Base-by-base conservation (phyloP, 37 sponge, comb jelly and placozoan genomes). In the Cliona cf. orientalis region DNA sequence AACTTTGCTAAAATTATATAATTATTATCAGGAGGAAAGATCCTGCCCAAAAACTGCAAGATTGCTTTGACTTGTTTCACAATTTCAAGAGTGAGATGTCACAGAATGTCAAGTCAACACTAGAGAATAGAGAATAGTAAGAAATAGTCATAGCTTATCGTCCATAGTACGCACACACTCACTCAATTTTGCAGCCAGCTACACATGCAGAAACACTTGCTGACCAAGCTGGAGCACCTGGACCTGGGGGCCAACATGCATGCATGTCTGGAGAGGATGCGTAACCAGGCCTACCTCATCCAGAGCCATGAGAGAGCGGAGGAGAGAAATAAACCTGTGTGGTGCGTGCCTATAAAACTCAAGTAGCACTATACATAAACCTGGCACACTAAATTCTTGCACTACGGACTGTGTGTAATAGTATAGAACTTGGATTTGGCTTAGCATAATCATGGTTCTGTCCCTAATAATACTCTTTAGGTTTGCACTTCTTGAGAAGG, bases 81-180 rank as follows among this genome's bases (percentile, higher is more conserved):
- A 35, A 53, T 19, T 49, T 61, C 5, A 87, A 87, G 67, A 68
- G 56, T 28, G 57, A 81, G 58, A 28, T 81, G 33, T 53, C 75
- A 29, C 34, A 36, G 29, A 40, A 66, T 11, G 9, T 44, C 1
- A 66, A 29, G 37, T 34, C 53, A 36, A 26, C 64, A 2, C 59
- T 87, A 17, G 25, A 69, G 4, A 37, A 80, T 14, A 49, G 69
- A 74, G 35, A 80, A n/a, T 33, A 28, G 86, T 86, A 78, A 71
- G 66, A n/a, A n/a, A n/a, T 61, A 21, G 29, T 36, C 58, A 17
- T 43, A 53, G 57, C 9, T 68, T 68, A 7, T 12, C 9, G 69
- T 9, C 38, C 17, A 68, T 32, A 40, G 0, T 7, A 45, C 2
- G 6, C 44, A 42, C 53, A 19, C 36, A 2, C 35, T 66, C 33